These are phyloP conservation scores for Chloebia gouldiae DNA, from an alignment of 2,113 vertebrate genomes.

Conservation along the genomic window DNA sequence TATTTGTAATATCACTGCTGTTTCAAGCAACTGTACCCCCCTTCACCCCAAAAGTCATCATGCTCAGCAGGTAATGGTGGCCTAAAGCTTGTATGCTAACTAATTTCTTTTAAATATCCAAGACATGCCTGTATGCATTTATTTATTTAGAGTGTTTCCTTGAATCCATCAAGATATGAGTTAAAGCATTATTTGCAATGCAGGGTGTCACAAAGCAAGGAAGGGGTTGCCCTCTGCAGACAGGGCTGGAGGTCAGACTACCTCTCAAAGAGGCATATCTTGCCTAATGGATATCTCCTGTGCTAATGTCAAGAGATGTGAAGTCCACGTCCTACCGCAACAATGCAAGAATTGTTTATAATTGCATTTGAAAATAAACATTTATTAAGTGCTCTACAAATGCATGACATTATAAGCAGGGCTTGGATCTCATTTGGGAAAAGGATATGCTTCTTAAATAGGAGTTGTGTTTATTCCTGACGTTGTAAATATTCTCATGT, in stretches of 20 bases:
- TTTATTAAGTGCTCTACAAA: constrained; percentile 54
- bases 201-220: background rate
- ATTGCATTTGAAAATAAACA: constrained; percentile 66
- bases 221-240: constrained; percentile 6
- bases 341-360: constrained; percentile 31
- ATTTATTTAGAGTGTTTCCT: background rate
- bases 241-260: constrained; percentile 10
- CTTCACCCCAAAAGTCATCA: background rate
- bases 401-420: constrained; percentile 36
- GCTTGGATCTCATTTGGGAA: constrained; percentile 57
- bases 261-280: background rate
- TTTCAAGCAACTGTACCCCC: background rate
- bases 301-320: constrained; percentile 28
- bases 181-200: background rate
- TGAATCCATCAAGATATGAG: background rate
- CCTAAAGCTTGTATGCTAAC: background rate
- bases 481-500: constrained; percentile 55
- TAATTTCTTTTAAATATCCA: background rate
- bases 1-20: background rate
- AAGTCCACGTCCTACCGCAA: background rate
- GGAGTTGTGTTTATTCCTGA: constrained; percentile 46
- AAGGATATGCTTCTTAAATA: constrained; percentile 56
- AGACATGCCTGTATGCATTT: background rate
- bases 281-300: constrained; percentile 6
- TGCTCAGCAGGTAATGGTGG: background rate